Percentiles rank a stretch among this genome's conserved stretches.
These are phyloP conservation scores for Phorcus lineatus DNA, from an alignment of 2,888 invertebrate species.

Conservation along the genomic window DNA sequence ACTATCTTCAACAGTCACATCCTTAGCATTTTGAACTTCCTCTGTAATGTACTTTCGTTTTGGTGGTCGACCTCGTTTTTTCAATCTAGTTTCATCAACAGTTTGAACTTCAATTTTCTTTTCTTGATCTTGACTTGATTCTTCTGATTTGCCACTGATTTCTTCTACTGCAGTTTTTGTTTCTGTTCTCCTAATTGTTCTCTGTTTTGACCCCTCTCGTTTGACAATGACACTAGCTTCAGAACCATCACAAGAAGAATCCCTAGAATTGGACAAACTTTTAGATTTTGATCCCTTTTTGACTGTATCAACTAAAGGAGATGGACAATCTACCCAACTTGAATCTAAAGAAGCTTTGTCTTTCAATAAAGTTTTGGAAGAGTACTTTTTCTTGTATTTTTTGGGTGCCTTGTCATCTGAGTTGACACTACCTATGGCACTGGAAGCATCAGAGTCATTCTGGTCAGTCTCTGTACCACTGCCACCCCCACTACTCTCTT, in stretches of 20 bases:
- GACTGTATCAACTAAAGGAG: not conserved
- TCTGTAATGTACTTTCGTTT: not conserved
- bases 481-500: not conserved
- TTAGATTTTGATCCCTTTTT: not conserved
- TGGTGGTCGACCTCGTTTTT: constrained; percentile 2
- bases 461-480: not conserved
- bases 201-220: not conserved
- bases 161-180: not conserved
- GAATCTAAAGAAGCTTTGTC: not conserved
- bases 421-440: not conserved
- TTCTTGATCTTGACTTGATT: too few species aligned
- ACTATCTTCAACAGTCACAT: not conserved
- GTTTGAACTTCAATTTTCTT: too few species aligned
- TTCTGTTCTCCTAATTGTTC: not conserved
- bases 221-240: not conserved
- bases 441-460: constrained; percentile 12
- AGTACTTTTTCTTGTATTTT: not conserved
- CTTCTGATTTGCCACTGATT: too few species aligned
- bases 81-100: not conserved
- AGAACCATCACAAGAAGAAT: not conserved
- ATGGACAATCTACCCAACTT: not conserved
- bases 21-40: not conserved
- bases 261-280: not conserved
- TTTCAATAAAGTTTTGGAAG: not conserved
- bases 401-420: not conserved